Percentiles rank a stretch among this genome's conserved stretches.
phyloP scores from a whole-genome alignment of 2,113 vertebrate genomes.

The Phrynosoma blainvillii region DNA sequence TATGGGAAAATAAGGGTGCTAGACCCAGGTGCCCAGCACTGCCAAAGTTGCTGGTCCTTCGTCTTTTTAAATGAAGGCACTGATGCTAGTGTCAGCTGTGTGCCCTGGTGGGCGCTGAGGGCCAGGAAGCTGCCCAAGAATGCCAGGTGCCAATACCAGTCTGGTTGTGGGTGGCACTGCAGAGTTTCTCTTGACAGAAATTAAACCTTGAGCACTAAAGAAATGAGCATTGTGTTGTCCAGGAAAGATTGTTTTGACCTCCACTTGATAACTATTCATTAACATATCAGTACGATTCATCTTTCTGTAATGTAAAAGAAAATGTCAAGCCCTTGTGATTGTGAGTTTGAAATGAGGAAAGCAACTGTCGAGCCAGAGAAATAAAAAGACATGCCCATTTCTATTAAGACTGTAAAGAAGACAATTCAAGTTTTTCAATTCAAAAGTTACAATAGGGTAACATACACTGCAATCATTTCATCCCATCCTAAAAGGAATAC shows the following conservation, averaged over 20 bases:
- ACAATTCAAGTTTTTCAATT: neutral
- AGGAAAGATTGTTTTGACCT: neutral
- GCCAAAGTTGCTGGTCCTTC: neutral
- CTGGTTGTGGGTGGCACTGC: neutral
- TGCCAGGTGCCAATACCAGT: neutral
- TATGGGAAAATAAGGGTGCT: neutral
- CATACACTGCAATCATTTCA: neutral
- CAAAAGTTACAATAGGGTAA: too few species aligned
- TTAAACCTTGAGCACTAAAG: too few species aligned
- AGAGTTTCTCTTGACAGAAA: neutral
- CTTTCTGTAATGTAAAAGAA: neutral
- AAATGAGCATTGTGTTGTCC: neutral
- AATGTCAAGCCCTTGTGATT: neutral
- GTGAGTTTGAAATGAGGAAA: neutral
- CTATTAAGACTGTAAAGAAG: neutral
- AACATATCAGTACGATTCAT: neutral
- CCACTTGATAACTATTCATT: neutral
- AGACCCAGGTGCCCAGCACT: neutral
- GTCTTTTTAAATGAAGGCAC: neutral
- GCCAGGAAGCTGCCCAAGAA: neutral
- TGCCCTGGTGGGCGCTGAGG: neutral
- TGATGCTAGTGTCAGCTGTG: neutral
- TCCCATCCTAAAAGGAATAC: neutral
- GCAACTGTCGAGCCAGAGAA: neutral
- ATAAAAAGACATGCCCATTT: neutral